These are phyloP conservation scores for Scophthalmus maximus DNA, from an alignment of 2,113 vertebrate genomes.

Conservation along the genomic window DNA sequence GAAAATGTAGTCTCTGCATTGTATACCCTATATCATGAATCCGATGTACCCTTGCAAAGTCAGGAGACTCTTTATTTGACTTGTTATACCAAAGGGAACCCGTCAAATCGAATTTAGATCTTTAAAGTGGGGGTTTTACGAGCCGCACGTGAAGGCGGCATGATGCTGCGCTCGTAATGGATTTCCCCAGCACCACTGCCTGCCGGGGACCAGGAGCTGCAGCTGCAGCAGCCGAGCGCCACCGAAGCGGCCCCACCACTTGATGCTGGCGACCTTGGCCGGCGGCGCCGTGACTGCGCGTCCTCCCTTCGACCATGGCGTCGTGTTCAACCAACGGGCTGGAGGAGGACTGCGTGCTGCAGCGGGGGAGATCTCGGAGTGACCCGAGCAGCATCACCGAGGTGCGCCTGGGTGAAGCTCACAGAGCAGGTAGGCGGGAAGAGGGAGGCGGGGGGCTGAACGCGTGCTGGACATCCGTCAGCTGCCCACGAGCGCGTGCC, in stretches of 20 bases:
- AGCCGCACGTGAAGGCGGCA: conserved; percentile 58
- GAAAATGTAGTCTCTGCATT: no score
- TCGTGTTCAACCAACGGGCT: conserved; percentile 81
- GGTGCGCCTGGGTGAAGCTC: conserved; percentile 79
- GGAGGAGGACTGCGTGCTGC: conserved; percentile 86
- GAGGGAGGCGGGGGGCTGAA: not conserved
- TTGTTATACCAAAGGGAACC: not conserved
- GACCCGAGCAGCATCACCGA: conserved; percentile 93
- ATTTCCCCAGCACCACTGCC: conserved; percentile 66
- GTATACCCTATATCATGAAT: no score
- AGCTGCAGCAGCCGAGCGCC: conserved; percentile 64
- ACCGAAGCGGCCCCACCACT: conserved; percentile 60
- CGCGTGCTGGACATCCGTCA: conserved; percentile 35
- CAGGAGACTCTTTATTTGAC: not conserved
- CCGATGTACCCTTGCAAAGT: no score
- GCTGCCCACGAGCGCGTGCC: no score
- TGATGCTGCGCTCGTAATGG: conserved; percentile 70
- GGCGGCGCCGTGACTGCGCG: conserved; percentile 30
- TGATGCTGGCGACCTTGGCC: conserved; percentile 83
- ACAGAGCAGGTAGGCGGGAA: conserved; percentile 83
- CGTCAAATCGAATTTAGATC: no score
- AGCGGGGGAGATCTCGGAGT: conserved; percentile 92
- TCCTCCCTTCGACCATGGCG: conserved; percentile 84
- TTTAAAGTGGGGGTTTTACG: not conserved
- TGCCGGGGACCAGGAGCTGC: conserved; percentile 68